Evolutionary conservation across 2,888 invertebrate species (phyloP).

Genomic region (Epinotia nisella): DNA sequence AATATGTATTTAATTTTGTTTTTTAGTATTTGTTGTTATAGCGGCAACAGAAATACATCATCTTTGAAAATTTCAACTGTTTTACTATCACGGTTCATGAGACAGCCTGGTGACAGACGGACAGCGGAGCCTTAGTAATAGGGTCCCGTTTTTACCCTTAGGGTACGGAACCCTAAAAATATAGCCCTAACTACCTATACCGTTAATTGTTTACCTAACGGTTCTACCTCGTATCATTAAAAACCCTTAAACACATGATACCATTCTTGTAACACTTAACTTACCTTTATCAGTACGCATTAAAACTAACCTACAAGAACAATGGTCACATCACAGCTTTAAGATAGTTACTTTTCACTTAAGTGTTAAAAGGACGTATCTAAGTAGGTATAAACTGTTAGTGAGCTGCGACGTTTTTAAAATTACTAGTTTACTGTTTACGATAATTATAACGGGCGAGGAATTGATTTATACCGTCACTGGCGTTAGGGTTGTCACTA

Average conservation of each 20-base stretch:
- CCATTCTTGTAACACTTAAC: slow-evolving; percentile 1
- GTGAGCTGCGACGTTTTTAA: not conserved
- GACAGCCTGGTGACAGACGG: no score
- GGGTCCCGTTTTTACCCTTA: no score
- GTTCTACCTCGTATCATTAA: not conserved
- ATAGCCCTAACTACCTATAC: not conserved
- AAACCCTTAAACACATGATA: not conserved
- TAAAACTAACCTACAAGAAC: not conserved
- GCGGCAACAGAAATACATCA: no score
- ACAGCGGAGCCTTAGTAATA: no score
- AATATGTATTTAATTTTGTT: no score
- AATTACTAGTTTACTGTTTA: slow-evolving; percentile 7
- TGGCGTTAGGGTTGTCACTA: slow-evolving; percentile 10
- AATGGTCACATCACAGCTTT: not conserved
- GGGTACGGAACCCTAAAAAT: no score
- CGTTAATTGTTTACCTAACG: not conserved
- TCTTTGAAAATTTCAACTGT: no score
- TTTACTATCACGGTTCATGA: no score
- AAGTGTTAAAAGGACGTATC: not conserved
- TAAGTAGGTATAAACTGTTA: not conserved
- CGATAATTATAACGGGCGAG: slow-evolving; percentile 9
- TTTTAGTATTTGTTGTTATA: no score
- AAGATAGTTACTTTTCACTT: not conserved
- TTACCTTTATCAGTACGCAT: not conserved
- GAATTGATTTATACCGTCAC: slow-evolving; percentile 18